phyloP scores from a whole-genome alignment of 1,140 invertebrate species.

The Diuraphis noxia region DNA sequence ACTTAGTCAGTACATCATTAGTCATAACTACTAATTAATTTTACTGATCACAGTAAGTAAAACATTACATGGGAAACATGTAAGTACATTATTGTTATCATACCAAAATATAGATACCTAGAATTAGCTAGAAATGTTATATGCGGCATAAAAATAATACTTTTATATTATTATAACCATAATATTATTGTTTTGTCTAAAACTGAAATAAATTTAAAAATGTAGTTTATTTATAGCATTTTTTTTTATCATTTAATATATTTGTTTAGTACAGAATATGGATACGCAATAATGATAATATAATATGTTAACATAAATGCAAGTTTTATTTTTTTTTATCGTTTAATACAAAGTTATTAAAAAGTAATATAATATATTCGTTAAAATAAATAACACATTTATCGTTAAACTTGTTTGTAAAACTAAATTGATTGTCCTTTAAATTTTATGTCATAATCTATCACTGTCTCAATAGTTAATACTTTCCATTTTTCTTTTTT shows the following conservation, averaged over 20 bases:
- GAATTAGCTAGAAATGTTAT: too few relatives aligned
- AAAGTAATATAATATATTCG: background rate
- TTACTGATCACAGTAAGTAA: too few relatives aligned
- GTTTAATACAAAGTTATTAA: background rate
- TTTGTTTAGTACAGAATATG: background rate
- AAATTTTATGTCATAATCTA: background rate
- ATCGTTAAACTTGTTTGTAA: background rate
- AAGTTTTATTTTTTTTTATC: background rate
- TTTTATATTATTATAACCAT: background rate
- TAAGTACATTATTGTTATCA: too few relatives aligned
- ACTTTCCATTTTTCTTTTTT: background rate
- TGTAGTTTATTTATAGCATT: background rate
- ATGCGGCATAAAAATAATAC: too few relatives aligned
- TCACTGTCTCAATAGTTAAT: constrained; percentile 2
- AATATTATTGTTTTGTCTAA: background rate
- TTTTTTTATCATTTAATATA: background rate
- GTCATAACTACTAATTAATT: too few relatives aligned
- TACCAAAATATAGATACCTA: too few relatives aligned
- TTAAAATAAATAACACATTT: background rate
- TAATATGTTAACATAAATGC: background rate
- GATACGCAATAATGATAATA: background rate
- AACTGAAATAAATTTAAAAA: background rate
- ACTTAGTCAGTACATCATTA: too few relatives aligned
- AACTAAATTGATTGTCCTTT: background rate
- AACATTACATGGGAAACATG: too few relatives aligned